Evolutionary conservation across 2,888 invertebrate species (phyloP).

Genomic region (Crematogaster levior): DNA sequence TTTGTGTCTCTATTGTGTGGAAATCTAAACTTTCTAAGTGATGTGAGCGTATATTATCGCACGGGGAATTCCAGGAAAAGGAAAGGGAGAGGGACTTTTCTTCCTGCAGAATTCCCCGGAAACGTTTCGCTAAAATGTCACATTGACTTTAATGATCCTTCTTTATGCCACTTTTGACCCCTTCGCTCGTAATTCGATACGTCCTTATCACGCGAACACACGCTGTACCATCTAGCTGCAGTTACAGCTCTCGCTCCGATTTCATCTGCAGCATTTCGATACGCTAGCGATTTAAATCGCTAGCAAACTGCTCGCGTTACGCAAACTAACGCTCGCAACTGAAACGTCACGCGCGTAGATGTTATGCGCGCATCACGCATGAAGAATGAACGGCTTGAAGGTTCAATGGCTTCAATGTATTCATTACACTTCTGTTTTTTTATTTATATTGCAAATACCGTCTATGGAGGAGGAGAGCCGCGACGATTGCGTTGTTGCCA

Average conservation of each 20-base stretch:
- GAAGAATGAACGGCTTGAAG: neutral
- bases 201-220: neutral
- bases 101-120: neutral
- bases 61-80: neutral
- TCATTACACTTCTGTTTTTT: neutral
- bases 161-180: constrained; percentile 10
- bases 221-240: neutral
- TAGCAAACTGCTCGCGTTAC: neutral
- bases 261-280: neutral
- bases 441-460: constrained; percentile 19
- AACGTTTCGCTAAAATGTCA: neutral
- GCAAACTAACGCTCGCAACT: neutral
- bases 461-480: neutral
- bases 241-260: neutral
- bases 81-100: neutral
- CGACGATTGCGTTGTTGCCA: neutral
- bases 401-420: constrained; percentile 25
- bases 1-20: neutral
- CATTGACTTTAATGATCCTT: constrained; percentile 5
- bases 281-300: constrained; percentile 6
- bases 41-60: constrained; percentile 1
- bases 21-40: constrained; percentile 3
- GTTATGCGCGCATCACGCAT: neutral
- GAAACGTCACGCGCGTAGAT: neutral
- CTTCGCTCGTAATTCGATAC: neutral